Conservation (phyloP, 23 tunicate species). For the Trididemnum miniatum region DNA sequence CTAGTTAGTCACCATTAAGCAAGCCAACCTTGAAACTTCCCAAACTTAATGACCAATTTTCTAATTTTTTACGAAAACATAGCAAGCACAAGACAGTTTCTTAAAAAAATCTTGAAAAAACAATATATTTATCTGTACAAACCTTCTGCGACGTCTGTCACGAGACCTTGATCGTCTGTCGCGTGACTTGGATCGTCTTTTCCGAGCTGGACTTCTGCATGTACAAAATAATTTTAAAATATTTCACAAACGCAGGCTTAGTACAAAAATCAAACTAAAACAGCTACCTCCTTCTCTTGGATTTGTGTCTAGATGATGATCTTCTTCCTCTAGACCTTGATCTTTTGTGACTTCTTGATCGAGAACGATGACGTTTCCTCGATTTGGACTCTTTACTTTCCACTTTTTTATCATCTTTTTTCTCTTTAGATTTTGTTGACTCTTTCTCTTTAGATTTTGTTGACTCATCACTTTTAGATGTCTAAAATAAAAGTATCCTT, state of each 20-base stretch:
- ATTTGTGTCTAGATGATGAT: constrained; percentile 17
- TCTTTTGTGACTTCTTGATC: constrained; percentile 23
- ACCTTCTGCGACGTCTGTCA: constrained; percentile 32
- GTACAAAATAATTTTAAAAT: background rate
- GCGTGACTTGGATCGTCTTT: constrained; percentile 20
- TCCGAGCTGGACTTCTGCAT: constrained; percentile 30
- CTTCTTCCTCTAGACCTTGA: constrained; percentile 32
- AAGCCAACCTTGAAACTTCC: too few relatives aligned
- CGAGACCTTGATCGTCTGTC: constrained; percentile 36
- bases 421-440: too few relatives aligned
- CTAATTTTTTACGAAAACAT: too few relatives aligned
- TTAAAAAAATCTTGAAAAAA: too few relatives aligned
- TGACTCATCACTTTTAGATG: background rate
- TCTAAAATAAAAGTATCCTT: background rate
- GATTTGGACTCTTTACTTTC: constrained; percentile 37
- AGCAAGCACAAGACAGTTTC: too few relatives aligned
- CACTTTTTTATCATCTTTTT: constrained; percentile 10
- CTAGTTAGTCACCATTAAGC: too few relatives aligned
- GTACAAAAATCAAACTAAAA: background rate
- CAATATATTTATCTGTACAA: too few relatives aligned
- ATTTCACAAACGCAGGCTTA: background rate
- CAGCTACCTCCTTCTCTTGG: constrained; percentile 9
- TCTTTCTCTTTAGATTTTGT: background rate
- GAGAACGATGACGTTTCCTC: constrained; percentile 27
- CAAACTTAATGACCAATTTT: too few relatives aligned